Base-by-base conservation (phyloP, 2,888 invertebrate species). In the Habroteleia sp. region DNA sequence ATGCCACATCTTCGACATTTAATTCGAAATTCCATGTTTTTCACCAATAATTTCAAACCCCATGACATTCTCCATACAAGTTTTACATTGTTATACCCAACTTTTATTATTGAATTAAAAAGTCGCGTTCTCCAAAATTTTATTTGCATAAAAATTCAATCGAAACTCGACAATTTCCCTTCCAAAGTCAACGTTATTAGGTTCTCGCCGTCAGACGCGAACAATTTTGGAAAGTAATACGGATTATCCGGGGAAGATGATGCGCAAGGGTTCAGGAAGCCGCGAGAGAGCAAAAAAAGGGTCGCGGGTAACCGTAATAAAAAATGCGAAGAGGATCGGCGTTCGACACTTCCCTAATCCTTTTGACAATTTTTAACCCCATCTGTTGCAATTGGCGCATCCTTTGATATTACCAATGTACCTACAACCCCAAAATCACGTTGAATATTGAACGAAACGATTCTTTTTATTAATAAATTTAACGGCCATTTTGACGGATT, bases 291-390 rank as follows among this genome's bases (percentile, higher is more conserved):
- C 50, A 76, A 76, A 76, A 25, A 75, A 80, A 71, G 79, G 78
- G 75, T 81, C 80, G 80, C 82, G 80, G 82, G 80, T 82, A 83
- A 83, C 82, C 81, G 80, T 84, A 84, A 84, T 77, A 81, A 83
- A 85, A 85, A 86, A 84, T 83, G 82, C 82, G 80, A 77, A 83
- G 81, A 78, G 81, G 82, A 84, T 84, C 84, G 82, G 80, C 83
- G 77, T 79, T 77, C 75, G 85, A 79, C 81, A 83, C 83, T 85
- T 86, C 85, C 85, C 85, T 86, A 87, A 88, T 87, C 88, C 87
- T 88, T 87, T 88, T 85, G 84, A 85, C 80, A 85, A 85, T 86
- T 86, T 88, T 88, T 87, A 87, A 88, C 87, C 87, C 87, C 88
- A 88, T 88, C 88, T 88, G 88, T 88, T 86, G 83, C 81, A 81